Evolutionary conservation across 92 coral and sea anemone genomes (phyloP).

Genomic region (Porites cylindrica): DNA sequence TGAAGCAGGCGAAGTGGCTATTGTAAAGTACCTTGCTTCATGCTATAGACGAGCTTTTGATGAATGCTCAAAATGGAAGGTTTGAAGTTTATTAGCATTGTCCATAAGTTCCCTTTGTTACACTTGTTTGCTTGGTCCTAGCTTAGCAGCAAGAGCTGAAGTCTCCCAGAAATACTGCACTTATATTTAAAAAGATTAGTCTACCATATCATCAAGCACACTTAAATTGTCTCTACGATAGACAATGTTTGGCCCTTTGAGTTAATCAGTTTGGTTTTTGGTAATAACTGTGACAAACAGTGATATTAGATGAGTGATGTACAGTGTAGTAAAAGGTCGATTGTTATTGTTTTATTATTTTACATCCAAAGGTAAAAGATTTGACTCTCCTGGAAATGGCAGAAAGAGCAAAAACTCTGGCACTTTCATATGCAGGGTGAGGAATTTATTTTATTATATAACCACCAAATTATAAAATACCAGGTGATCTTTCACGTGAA

Average conservation of each 20-base stretch:
- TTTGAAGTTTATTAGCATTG: neutral
- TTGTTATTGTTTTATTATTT: neutral
- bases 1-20: constrained; percentile 86
- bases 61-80: constrained; percentile 83
- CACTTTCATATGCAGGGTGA: constrained; percentile 75
- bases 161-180: too few species aligned
- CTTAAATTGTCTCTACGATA: too few species aligned
- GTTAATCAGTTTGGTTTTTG: too few species aligned
- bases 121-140: neutral
- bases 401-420: constrained; percentile 64
- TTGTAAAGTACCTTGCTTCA: constrained; percentile 77
- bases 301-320: too few species aligned
- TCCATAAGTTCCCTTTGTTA: neutral
- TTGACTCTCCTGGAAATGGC: constrained; percentile 46
- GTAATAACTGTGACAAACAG: too few species aligned
- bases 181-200: too few species aligned
- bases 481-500: neutral
- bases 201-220: too few species aligned
- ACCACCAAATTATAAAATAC: too few species aligned
- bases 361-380: constrained; percentile 49
- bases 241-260: too few species aligned
- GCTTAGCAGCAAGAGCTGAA: neutral
- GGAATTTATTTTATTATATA: neutral
- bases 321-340: too few species aligned
- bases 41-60: constrained; percentile 79